Percentiles rank a stretch among this genome's conserved stretches.
Evolutionary conservation across 2,797 vertebrate species (phyloP).

Genomic region (Octomys mimax): DNA sequence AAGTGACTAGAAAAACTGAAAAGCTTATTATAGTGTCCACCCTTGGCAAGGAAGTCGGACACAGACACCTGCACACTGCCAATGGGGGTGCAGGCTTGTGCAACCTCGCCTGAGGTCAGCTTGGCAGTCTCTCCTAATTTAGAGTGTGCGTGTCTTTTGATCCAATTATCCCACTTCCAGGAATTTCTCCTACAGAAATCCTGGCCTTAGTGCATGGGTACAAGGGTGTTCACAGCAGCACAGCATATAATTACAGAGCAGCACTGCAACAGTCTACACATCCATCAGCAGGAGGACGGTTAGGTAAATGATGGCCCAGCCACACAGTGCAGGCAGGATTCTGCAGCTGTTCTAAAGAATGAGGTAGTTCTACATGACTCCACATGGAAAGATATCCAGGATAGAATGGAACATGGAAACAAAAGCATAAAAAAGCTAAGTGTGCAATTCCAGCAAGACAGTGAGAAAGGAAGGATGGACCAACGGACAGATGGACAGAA

Average conservation of each 20-base stretch:
- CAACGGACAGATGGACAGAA: neutral
- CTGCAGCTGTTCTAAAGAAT: neutral
- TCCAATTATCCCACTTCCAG: slow-evolving; percentile 81
- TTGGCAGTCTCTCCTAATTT: slow-evolving; percentile 76
- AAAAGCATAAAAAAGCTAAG: neutral
- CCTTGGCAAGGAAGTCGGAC: slow-evolving; percentile 68
- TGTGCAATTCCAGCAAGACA: neutral
- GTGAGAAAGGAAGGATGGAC: neutral
- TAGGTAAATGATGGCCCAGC: neutral
- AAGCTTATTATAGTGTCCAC: slow-evolving; percentile 73
- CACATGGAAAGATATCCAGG: neutral
- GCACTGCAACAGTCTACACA: neutral
- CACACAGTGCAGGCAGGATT: neutral
- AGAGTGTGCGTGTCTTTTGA: slow-evolving; percentile 76
- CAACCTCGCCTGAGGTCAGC: slow-evolving; percentile 76
- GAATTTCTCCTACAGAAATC: slow-evolving; percentile 78
- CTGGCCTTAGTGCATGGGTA: slow-evolving; percentile 23
- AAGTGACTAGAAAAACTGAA: slow-evolving; percentile 53
- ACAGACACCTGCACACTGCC: slow-evolving; percentile 14
- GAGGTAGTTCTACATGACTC: neutral
- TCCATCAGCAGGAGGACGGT: neutral
- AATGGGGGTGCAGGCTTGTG: slow-evolving; percentile 1
- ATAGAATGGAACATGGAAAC: slow-evolving; percentile 17
- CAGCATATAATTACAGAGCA: neutral
- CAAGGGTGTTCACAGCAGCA: slow-evolving; percentile 24